A percentile compares a stretch with the other conserved stretches of the same genome.
Evolutionary conservation across 2,888 invertebrate genomes (phyloP).

Genomic region (Lamellibrachia columna): DNA sequence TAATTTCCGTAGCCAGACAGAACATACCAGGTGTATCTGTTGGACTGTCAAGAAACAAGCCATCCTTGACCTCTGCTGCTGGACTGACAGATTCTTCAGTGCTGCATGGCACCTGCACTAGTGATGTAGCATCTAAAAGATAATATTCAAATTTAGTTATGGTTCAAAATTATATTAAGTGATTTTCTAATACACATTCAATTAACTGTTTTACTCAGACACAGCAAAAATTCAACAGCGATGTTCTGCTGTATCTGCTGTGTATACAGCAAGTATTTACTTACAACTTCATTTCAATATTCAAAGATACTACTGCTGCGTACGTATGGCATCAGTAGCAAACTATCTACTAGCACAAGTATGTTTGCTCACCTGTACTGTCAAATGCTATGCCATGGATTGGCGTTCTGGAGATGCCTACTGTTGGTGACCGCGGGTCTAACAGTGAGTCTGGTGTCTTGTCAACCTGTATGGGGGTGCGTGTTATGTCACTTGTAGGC

Average conservation of each 20-base stretch:
- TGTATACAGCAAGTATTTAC: too few species aligned
- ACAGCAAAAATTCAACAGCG: too few species aligned
- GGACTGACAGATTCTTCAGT: not conserved
- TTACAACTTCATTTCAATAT: too few species aligned
- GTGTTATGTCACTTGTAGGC: constrained; percentile 30
- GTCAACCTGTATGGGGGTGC: constrained; percentile 34
- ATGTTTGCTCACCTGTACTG: not conserved
- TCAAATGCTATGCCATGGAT: constrained; percentile 17
- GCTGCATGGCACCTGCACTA: not conserved
- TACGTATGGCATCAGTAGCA: not conserved
- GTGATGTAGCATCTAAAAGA: not conserved
- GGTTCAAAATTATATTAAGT: too few species aligned
- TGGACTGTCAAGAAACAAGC: not conserved
- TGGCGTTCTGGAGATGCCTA: constrained; percentile 27
- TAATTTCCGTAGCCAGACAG: not conserved
- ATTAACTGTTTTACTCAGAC: too few species aligned
- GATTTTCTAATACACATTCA: too few species aligned
- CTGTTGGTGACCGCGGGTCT: constrained; percentile 30
- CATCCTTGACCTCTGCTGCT: not conserved
- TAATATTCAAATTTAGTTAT: not conserved
- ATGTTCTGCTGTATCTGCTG: too few species aligned
- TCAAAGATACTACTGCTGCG: too few species aligned
- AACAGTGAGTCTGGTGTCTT: not conserved
- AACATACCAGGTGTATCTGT: not conserved
- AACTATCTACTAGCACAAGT: not conserved